Evolutionary conservation across 2,888 invertebrate genomes (phyloP).

Genomic region (Tinea pellionella): DNA sequence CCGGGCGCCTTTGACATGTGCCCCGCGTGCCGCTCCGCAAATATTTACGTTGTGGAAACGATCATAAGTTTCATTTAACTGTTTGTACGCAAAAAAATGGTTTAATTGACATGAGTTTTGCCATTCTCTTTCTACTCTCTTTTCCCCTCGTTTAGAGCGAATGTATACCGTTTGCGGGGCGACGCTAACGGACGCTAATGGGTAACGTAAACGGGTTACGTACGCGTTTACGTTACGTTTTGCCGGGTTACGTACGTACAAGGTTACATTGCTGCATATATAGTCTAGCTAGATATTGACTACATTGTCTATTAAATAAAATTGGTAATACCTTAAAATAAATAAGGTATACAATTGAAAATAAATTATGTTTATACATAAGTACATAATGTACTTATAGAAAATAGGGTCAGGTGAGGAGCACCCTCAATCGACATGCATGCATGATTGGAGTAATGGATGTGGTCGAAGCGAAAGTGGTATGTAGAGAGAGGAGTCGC

Average conservation of each 20-base stretch:
- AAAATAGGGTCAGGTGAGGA: too few species aligned
- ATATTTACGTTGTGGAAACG: conserved; percentile 66
- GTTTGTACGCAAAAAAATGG: conserved; percentile 33
- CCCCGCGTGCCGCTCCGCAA: conserved; percentile 58
- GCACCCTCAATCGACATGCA: too few species aligned
- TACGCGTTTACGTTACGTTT: neutral
- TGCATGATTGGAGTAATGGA: too few species aligned
- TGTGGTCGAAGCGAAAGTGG: too few species aligned
- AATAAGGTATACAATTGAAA: too few species aligned
- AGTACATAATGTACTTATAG: too few species aligned
- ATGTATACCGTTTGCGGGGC: neutral
- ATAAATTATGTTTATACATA: too few species aligned
- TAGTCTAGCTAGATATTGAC: too few species aligned
- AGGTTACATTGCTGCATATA: neutral
- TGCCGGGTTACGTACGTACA: neutral
- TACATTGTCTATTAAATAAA: neutral
- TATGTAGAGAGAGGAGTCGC: too few species aligned
- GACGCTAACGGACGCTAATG: neutral
- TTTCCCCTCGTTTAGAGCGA: neutral
- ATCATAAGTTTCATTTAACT: conserved; percentile 59
- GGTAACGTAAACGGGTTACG: neutral
- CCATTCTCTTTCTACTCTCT: conserved; percentile 20
- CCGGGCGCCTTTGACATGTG: conserved; percentile 66
- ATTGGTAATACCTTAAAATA: too few species aligned
- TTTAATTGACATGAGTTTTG: conserved; percentile 29